Evolutionary conservation across 92 coral and sea anemone species (phyloP), one percentile per base, ranked within the genome.

Genomic region (Epizoanthus scotinus): DNA sequence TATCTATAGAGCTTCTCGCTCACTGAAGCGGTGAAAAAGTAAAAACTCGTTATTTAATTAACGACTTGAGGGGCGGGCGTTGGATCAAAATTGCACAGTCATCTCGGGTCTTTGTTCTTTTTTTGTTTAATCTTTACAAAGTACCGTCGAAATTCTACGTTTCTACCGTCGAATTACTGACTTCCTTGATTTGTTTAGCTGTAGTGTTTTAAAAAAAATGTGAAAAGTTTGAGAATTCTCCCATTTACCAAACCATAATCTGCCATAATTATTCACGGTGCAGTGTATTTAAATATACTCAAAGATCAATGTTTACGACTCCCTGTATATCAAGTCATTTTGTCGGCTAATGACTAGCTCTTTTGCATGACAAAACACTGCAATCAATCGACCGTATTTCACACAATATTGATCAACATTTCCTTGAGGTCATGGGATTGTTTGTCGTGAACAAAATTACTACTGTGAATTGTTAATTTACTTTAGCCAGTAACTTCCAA

Each of bases 21-120:
- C 68, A 75, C 68, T 75, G 81, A 59, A 75, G 67, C 81, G 68
- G 25, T 57, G 81, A 75, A 75, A 75, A 75, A 75, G 81, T 75
- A 75, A 25, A 75, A 75, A 75, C 68, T 40, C 25, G 67, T 22
- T 9, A 58, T 40, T 8, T 25, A 57, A 75, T 36, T 63, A 58
- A 75, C 68, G 62, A 75, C 59, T 60, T 21, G 49, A 60, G 55
- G 13, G 68, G 53, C 80, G 66, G 79, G 66, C 22, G 67, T 31
- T 49, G 67, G 34, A 74, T 62, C 52, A 74, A 60, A 31, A 75
- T 75, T 53, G 80, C 66, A 57, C 12, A 54, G 36, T 74, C 80
- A 31, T 58, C 59, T 54, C 17, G 3, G 67, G n/a, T 75, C 47
- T 75, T 75, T 66, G 60, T 74, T 75, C 62, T 14, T 27, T 20